phyloP scores from a whole-genome alignment of 2,113 vertebrate genomes.

The Solenodon paradoxus region DNA sequence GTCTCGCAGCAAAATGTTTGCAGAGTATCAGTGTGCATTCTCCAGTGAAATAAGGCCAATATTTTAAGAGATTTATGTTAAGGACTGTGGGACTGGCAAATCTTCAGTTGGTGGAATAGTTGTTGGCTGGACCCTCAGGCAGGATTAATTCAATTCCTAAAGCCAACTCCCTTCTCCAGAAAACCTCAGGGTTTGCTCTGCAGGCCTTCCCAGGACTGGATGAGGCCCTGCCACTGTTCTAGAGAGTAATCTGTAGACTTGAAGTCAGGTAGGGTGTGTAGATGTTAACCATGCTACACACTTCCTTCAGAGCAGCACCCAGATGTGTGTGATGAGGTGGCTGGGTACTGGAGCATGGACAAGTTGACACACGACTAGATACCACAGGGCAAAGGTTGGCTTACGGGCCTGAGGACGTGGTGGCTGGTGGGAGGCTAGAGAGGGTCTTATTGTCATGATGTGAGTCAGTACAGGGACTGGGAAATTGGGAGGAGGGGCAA shows the following conservation, averaged over 20 bases:
- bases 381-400: background rate
- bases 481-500: fast-evolving
- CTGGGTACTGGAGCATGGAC: background rate
- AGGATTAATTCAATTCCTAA: background rate
- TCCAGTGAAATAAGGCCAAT: background rate
- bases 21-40: background rate
- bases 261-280: background rate
- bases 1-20: background rate
- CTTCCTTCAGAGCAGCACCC: background rate
- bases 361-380: background rate
- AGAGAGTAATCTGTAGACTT: background rate
- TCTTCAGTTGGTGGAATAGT: background rate
- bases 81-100: background rate
- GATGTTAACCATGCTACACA: background rate
- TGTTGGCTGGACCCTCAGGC: background rate
- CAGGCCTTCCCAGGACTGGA: background rate
- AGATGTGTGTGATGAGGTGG: background rate
- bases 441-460: no score
- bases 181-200: background rate
- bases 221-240: background rate
- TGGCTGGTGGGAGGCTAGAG: background rate
- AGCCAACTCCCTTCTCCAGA: background rate
- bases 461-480: fast-evolving
- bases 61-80: background rate
- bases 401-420: background rate